Conservation (phyloP, 2,797 vertebrate species). For the Naso thynnoides region DNA sequence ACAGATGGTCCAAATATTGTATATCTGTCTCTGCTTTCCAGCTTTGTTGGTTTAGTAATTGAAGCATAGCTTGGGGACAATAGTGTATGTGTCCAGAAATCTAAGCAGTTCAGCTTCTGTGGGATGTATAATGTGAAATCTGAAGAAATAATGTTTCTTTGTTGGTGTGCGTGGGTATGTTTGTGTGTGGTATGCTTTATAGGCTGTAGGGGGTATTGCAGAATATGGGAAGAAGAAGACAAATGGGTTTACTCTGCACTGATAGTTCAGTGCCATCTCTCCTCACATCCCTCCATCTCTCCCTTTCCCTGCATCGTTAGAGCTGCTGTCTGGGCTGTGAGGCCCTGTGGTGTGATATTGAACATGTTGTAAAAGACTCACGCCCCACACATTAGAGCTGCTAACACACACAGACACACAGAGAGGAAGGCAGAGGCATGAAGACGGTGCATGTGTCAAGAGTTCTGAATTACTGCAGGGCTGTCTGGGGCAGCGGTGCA, state of each 20-base stretch:
- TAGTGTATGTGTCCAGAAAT: constrained; percentile 37
- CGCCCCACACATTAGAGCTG: constrained; percentile 68
- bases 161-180: constrained; percentile 53
- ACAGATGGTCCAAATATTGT: constrained; percentile 40
- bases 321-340: constrained; percentile 69
- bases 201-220: constrained; percentile 69
- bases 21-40: constrained; percentile 47
- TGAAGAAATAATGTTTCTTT: constrained; percentile 57
- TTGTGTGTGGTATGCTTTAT: constrained; percentile 66
- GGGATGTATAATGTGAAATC: constrained; percentile 56
- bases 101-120: constrained; percentile 40
- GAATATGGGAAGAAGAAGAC: constrained; percentile 70
- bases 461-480: constrained; percentile 72
- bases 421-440: constrained; percentile 31
- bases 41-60: constrained; percentile 48
- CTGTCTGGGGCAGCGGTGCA: constrained; percentile 71
- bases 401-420: constrained; percentile 52
- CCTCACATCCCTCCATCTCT: constrained; percentile 60
- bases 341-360: constrained; percentile 78
- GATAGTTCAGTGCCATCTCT: constrained; percentile 69
- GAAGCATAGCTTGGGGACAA: constrained; percentile 43
- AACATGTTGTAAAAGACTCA: constrained; percentile 79
- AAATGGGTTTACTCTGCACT: constrained; percentile 75
- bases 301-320: constrained; percentile 66
- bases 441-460: constrained; percentile 52